Conservation (phyloP, 2,797 vertebrate genomes). For the Parauchenoglanis ngamensis region DNA sequence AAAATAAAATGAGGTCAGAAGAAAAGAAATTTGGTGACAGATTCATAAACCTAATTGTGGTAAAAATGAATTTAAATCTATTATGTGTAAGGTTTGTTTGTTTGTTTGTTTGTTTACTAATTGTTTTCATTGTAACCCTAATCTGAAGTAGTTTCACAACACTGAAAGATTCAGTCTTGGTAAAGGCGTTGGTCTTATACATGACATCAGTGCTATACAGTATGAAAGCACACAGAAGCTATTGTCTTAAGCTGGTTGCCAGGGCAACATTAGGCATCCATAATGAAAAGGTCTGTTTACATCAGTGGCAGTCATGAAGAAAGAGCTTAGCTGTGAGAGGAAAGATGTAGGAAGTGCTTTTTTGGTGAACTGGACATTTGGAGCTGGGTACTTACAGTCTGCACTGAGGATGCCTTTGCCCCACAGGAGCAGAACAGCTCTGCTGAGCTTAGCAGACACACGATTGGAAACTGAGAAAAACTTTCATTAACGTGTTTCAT, state of each 20-base stretch:
- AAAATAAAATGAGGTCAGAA: slow-evolving; percentile 52
- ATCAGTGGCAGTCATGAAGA: slow-evolving; percentile 47
- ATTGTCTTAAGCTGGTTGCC: slow-evolving; percentile 67
- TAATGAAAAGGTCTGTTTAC: slow-evolving; percentile 61
- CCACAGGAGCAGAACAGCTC: slow-evolving; percentile 3
- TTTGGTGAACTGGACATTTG: slow-evolving; percentile 35
- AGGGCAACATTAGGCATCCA: slow-evolving; percentile 64
- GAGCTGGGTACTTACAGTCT: slow-evolving; percentile 31
- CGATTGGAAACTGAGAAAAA: background rate
- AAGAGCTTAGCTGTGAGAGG: slow-evolving; percentile 39
- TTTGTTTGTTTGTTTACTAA: background rate
- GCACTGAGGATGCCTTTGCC: slow-evolving; percentile 1
- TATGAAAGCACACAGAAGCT: slow-evolving; percentile 65
- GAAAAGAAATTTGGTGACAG: background rate
- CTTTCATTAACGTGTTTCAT: background rate
- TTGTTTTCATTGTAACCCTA: background rate
- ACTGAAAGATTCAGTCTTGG: slow-evolving; percentile 25
- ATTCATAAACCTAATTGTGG: background rate
- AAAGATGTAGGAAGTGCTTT: slow-evolving; percentile 45
- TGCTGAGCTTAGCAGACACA: background rate
- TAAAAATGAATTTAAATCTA: background rate
- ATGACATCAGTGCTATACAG: slow-evolving; percentile 61
- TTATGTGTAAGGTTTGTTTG: background rate
- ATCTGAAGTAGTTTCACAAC: slow-evolving; percentile 19
- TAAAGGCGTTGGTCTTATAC: slow-evolving; percentile 50